Percentiles rank a stretch among this genome's conserved stretches.
Conservation (phyloP, 1,140 invertebrate species). For the Ericerus pela region DNA sequence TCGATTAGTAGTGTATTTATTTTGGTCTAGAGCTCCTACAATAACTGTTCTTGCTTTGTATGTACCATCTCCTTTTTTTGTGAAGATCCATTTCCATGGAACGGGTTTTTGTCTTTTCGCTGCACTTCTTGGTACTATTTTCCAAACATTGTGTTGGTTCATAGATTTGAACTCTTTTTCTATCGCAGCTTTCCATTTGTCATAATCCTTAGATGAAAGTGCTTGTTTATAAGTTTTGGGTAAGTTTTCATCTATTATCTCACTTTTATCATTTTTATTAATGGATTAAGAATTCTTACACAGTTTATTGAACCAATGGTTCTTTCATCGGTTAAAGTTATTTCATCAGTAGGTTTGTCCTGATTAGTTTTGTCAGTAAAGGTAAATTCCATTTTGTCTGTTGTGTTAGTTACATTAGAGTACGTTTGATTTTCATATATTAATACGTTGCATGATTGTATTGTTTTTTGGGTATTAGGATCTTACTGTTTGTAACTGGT, state of each 20-base stretch:
- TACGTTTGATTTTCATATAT: too few relatives aligned
- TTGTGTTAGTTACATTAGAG: too few relatives aligned
- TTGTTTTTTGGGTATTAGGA: too few relatives aligned
- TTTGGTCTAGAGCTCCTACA: slow-evolving; percentile 18
- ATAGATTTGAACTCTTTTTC: slow-evolving; percentile 20
- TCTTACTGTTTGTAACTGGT: too few relatives aligned
- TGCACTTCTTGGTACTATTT: slow-evolving; percentile 25
- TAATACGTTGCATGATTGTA: too few relatives aligned
- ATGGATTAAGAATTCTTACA: too few relatives aligned
- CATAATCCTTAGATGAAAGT: neutral
- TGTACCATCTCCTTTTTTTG: slow-evolving; percentile 18
- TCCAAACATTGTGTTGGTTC: slow-evolving; percentile 26
- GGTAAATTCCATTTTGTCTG: too few relatives aligned
- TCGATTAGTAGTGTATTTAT: slow-evolving; percentile 22
- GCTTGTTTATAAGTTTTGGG: neutral
- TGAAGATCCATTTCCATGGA: slow-evolving; percentile 21
- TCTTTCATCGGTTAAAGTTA: too few relatives aligned
- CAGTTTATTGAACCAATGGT: too few relatives aligned
- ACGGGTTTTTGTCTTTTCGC: slow-evolving; percentile 25
- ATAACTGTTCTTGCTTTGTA: slow-evolving; percentile 21
- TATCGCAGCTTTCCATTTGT: slow-evolving; percentile 21
- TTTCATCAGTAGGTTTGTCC: too few relatives aligned
- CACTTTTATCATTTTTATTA: too few relatives aligned
- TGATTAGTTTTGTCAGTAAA: too few relatives aligned
- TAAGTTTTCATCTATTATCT: neutral